Base-by-base conservation (phyloP, 2,113 vertebrate species). In the Xiphophorus maculatus region DNA sequence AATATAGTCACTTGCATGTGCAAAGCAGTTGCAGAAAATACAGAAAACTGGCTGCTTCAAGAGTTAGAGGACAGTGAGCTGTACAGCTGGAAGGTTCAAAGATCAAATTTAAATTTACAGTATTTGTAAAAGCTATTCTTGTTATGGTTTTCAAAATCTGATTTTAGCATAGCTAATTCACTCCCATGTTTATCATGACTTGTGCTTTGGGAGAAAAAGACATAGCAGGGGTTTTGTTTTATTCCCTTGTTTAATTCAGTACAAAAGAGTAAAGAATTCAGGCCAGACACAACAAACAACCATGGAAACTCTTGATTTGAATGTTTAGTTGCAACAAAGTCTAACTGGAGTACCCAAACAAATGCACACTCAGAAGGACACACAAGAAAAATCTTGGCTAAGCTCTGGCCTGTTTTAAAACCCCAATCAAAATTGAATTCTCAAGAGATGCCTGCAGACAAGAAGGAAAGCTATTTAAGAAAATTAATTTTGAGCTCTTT, bases 371-470 rank as follows among this genome's bases (percentile, higher is more conserved):
- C 42, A 54, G 40, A 62, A 42, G 68, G 63, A 81, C 63, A 84
- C 72, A 76, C 10, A 37, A 37, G 6, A n/a, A 35, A 86, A 42
- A 74, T 63, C 66, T 19, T 29, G 76, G 70, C 60, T 28, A 62
- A 77, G 78, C 70, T 90, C 79, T 86, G 90, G 88, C 84, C 84
- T 74, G 32, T 83, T 88, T 89, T 91, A 84, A 90, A 89, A 91
- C 73, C 61, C 62, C 81, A 89, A 88, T 90, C 84, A 82, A 90
- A 92, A 82, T 80, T 19, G 40, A 89, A 75, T 71, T 58, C 87
- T 78, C 69, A 8, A 64, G 83, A 87, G 79, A 84, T 76, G 80
- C 70, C 69, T 77, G 83, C 76, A 88, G 84, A 84, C 85, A 85
- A 73, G 67, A 82, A 42, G 86, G 77, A 90, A 75, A 69, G 73